Evolutionary conservation across 1,140 invertebrate genomes (phyloP), one percentile per base, ranked within the genome.

Genomic region (Phthorimaea operculella): DNA sequence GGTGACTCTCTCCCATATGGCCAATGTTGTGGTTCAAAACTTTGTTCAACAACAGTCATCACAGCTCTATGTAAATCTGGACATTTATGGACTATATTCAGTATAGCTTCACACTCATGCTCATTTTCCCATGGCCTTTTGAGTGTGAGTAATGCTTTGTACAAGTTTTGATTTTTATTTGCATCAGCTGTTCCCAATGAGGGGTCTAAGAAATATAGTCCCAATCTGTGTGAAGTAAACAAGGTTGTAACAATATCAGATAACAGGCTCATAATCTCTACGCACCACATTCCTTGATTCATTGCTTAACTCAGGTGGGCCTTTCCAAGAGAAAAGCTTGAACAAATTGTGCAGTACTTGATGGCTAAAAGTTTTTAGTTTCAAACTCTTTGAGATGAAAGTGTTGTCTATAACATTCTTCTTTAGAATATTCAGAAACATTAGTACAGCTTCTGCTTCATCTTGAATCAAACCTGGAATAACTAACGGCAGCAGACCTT

Each of bases 241-340:
- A 93, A 70, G 50, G 87, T 84, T 5, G 90, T 56, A n/a, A 94
- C 76, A 63, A 94, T 89, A 28, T 91, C 87, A 62, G 92, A 89
- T 4, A 90, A 76, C 15, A 87, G 76, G 33, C 86, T 74, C 21
- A 84, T 83, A 9, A 92, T 89, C 59, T 86, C 82, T 50, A 34
- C 88, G 80, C 59, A 87, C 82, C 62, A 89, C 64, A 70, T 86
- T 57, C 83, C 66, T 78, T 48, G 66, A 33, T 60, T 82, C 77
- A 53, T 61, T 61, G 52, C 45, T 63, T 58, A 64, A 54, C 62
- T 87, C 87, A 39, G 73, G 83, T 15, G 90, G 91, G 9, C 92
- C 92, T 72, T 90, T 90, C 93, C 93, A 94, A 63, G 90, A 89
- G 61, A 92, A 94, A 0, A 94, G 79, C 62, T 88, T 88, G 5